A percentile compares a stretch with the other conserved stretches of the same genome.
phyloP scores from a whole-genome alignment of 2,888 invertebrate genomes.

The Harpalus rubripes region DNA sequence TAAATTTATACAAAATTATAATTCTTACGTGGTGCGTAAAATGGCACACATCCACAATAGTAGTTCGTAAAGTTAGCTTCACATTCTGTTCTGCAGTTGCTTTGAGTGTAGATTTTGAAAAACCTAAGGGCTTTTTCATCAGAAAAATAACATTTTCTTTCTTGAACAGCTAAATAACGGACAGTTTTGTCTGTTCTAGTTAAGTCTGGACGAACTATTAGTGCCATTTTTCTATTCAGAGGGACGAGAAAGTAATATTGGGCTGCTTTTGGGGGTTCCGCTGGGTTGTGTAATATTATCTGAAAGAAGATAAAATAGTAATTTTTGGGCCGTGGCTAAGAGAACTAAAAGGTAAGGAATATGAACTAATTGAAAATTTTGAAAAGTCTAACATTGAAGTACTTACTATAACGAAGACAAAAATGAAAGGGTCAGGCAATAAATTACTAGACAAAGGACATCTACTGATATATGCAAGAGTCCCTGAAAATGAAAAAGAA shows the following conservation, averaged over 20 bases:
- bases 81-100: slow-evolving; percentile 72
- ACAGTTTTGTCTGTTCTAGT: slow-evolving; percentile 71
- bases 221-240: slow-evolving; percentile 69
- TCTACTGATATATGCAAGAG: too few relatives aligned
- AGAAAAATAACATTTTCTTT: slow-evolving; percentile 71
- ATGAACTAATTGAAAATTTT: too few relatives aligned
- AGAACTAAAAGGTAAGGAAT: too few relatives aligned
- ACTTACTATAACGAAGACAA: too few relatives aligned
- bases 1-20: not conserved
- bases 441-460: too few relatives aligned
- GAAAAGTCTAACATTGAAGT: too few relatives aligned
- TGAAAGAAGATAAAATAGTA: too few relatives aligned
- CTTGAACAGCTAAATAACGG: slow-evolving; percentile 68
- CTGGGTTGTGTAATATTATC: slow-evolving; percentile 73
- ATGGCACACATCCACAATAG: slow-evolving; percentile 70
- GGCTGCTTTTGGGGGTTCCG: slow-evolving; percentile 71
- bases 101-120: slow-evolving; percentile 71
- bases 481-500: too few relatives aligned
- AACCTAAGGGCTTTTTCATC: slow-evolving; percentile 70
- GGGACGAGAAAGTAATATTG: slow-evolving; percentile 70
- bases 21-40: slow-evolving; percentile 71
- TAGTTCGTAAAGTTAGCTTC: slow-evolving; percentile 70
- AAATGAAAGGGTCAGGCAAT: too few relatives aligned
- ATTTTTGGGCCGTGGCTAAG: too few relatives aligned
- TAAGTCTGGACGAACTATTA: slow-evolving; percentile 70